phyloP scores from a whole-genome alignment of 1,140 invertebrate genomes.

The Drosophila sucinea region DNA sequence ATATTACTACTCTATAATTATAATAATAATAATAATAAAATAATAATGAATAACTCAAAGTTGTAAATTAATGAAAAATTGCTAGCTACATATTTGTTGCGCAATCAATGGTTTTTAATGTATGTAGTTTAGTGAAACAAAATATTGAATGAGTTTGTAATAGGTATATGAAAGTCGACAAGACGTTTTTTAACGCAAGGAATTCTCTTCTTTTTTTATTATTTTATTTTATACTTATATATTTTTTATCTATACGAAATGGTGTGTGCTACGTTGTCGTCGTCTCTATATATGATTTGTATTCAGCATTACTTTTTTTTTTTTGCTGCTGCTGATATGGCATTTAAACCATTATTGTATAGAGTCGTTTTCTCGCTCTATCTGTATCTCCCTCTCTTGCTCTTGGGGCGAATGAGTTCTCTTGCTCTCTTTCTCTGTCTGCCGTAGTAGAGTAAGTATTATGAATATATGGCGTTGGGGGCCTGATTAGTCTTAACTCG shows the following conservation, averaged over 20 bases:
- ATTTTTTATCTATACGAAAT: constrained; percentile 12
- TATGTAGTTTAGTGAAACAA: too few relatives aligned
- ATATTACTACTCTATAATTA: too few relatives aligned
- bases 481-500: constrained; percentile 79
- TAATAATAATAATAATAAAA: too few relatives aligned
- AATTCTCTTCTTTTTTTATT: constrained; percentile 1
- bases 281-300: constrained; percentile 61
- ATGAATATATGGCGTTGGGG: constrained; percentile 59
- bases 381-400: not conserved
- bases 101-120: too few relatives aligned
- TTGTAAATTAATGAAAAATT: too few relatives aligned
- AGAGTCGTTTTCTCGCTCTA: constrained; percentile 42
- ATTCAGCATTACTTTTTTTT: constrained; percentile 65
- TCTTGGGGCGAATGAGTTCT: constrained; percentile 17
- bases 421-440: constrained; percentile 21
- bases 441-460: constrained; percentile 38
- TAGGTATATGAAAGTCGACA: not conserved
- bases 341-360: constrained; percentile 75
- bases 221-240: constrained; percentile 5
- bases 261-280: constrained; percentile 30
- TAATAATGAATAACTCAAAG: too few relatives aligned
- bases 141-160: too few relatives aligned
- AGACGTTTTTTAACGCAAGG: not conserved
- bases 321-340: constrained; percentile 63
- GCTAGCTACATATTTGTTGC: too few relatives aligned